Percentiles rank a stretch among this genome's conserved stretches.
Conservation (phyloP, 2,888 invertebrate genomes). For the Flexamia atlantica region DNA sequence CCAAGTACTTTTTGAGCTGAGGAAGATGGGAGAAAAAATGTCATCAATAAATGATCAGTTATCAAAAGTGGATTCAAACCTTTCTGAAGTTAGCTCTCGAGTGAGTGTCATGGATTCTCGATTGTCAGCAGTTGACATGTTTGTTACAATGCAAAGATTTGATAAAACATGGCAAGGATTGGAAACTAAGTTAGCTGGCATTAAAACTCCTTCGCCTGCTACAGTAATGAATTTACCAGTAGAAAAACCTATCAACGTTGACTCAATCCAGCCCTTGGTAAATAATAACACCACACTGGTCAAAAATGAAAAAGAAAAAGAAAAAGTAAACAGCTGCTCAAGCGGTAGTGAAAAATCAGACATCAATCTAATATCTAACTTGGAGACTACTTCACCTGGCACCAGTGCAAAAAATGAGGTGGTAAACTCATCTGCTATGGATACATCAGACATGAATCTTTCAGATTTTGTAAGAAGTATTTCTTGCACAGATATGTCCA, state of each 20-base stretch:
- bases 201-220: slow-evolving; percentile 21
- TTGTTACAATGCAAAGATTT: slow-evolving; percentile 19
- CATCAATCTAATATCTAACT: neutral
- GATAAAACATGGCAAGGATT: slow-evolving; percentile 45
- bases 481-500: slow-evolving; percentile 15
- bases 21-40: slow-evolving; percentile 7
- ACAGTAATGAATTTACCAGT: neutral
- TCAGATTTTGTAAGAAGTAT: slow-evolving; percentile 19
- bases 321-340: neutral
- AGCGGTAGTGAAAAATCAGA: neutral
- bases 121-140: slow-evolving; percentile 39
- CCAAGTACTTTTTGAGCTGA: neutral
- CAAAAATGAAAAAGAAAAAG: neutral
- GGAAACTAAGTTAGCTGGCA: neutral
- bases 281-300: neutral
- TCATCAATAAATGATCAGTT: neutral
- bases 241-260: neutral
- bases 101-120: slow-evolving; percentile 38
- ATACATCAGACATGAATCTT: slow-evolving; percentile 3
- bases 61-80: neutral
- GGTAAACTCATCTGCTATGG: neutral
- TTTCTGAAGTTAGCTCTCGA: neutral
- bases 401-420: neutral
- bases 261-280: neutral
- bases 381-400: neutral